These are phyloP conservation scores for Circaetus gallicus DNA, from an alignment of 2,113 vertebrate genomes.

Conservation along the genomic window DNA sequence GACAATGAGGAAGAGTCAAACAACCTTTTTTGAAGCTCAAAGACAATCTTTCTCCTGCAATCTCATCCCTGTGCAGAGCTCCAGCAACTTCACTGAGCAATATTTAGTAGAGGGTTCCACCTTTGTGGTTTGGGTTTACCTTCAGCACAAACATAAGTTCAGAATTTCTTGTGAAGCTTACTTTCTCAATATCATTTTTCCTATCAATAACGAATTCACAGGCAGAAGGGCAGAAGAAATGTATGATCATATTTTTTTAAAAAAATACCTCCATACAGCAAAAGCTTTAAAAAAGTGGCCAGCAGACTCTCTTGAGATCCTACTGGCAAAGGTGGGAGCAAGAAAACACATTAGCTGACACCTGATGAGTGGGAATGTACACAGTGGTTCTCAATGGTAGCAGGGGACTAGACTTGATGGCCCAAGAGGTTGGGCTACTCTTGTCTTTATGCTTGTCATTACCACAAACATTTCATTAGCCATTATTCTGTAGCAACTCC, in stretches of 20 bases:
- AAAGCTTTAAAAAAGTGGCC: background rate
- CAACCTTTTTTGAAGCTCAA: background rate
- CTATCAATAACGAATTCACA: background rate
- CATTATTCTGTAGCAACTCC: background rate
- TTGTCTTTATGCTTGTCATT: background rate
- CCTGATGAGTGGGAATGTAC: background rate
- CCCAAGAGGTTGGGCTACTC: accelerated
- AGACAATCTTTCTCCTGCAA: background rate
- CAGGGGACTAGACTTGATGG: background rate
- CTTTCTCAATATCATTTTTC: background rate
- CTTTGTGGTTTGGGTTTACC: background rate
- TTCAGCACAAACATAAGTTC: background rate
- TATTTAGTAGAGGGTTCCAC: background rate
- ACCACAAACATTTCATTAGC: background rate
- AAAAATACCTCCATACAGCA: background rate
- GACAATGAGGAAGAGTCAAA: background rate
- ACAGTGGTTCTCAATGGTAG: background rate
- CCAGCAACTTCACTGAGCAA: background rate
- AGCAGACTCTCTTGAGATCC: background rate
- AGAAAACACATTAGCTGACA: accelerated
- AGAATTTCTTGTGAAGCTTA: background rate
- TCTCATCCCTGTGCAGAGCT: background rate
- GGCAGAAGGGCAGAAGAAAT: background rate
- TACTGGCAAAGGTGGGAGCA: background rate
- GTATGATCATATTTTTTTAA: background rate